Conservation (phyloP, 2,888 invertebrate species). For the Panzeria rudis region DNA sequence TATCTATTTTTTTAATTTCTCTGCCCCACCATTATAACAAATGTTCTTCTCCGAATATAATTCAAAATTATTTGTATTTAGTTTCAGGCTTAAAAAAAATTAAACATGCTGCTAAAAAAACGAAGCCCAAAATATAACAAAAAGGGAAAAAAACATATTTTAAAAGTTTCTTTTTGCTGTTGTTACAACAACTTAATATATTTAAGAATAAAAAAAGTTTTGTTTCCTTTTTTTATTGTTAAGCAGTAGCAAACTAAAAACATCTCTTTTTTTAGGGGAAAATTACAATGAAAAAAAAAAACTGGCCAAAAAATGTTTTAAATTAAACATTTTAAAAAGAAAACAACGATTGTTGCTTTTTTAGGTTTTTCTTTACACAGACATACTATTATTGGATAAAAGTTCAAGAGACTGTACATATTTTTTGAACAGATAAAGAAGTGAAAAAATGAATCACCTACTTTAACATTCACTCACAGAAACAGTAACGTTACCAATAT, state of each 20-base stretch:
- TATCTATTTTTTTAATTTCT: not conserved
- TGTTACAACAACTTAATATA: conserved; percentile 43
- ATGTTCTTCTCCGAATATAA: conserved; percentile 26
- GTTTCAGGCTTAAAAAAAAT: conserved; percentile 46
- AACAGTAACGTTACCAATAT: not conserved
- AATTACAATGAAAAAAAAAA: not conserved
- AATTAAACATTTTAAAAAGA: conserved; percentile 38
- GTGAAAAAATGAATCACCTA: not conserved
- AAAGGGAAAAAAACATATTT: conserved; percentile 34
- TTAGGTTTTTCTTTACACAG: not conserved
- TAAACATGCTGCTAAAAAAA: not conserved
- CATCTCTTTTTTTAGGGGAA: not conserved
- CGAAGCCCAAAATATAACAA: not conserved
- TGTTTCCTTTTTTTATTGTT: conserved; percentile 6
- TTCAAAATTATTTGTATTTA: conserved; percentile 61
- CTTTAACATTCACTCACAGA: not conserved
- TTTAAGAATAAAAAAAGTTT: conserved; percentile 51
- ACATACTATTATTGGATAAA: conserved; percentile 35
- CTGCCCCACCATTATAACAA: conserved; percentile 2
- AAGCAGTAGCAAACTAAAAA: conserved; percentile 11
- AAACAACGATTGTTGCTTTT: not conserved
- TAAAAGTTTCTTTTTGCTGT: conserved; percentile 29
- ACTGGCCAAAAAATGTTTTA: conserved; percentile 47
- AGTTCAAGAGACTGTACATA: not conserved
- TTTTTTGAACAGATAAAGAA: not conserved